Evolutionary conservation across 64 coral and sea anemone genomes (phyloP).

Genomic region (Montipora foliosa): DNA sequence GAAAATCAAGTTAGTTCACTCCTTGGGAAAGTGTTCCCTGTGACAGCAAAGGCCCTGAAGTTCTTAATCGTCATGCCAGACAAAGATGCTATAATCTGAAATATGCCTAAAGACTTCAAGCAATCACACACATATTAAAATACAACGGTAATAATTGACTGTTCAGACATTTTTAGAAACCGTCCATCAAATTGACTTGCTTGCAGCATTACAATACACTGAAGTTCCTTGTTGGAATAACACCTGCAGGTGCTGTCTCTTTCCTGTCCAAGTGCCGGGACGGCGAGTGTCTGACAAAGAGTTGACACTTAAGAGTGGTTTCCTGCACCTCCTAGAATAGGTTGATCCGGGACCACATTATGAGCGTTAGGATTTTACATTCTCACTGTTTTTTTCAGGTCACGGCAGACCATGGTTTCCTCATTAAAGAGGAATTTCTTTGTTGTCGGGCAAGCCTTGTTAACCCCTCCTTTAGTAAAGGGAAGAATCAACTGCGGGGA

Average conservation of each 20-base stretch:
- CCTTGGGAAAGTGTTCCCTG: constrained; percentile 7
- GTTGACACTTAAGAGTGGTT: constrained; percentile 58
- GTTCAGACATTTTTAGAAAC: constrained; percentile 73
- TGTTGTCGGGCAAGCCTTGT: constrained; percentile 45
- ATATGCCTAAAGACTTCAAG: constrained; percentile 61
- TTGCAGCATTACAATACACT: constrained; percentile 64
- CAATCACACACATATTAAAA: constrained; percentile 54
- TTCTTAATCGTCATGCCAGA: constrained; percentile 72
- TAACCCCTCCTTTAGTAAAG: constrained; percentile 47
- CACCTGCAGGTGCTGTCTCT: constrained; percentile 59
- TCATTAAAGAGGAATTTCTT: constrained; percentile 43
- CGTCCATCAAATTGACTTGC: constrained; percentile 66
- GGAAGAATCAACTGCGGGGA: constrained; percentile 48
- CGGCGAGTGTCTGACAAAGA: constrained; percentile 69
- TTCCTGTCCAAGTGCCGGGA: constrained; percentile 72
- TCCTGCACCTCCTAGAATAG: constrained; percentile 50
- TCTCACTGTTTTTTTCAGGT: neutral
- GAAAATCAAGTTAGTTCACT: constrained; percentile 22
- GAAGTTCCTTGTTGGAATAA: constrained; percentile 70
- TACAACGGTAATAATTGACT: constrained; percentile 64
- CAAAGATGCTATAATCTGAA: constrained; percentile 58
- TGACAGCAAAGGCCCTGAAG: constrained; percentile 45
- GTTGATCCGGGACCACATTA: constrained; percentile 22
- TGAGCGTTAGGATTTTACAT: neutral
- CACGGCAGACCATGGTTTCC: constrained; percentile 51